These are phyloP conservation scores for Epsilonema sp. DNA, from an alignment of 2,888 invertebrate genomes.

Conservation along the genomic window DNA sequence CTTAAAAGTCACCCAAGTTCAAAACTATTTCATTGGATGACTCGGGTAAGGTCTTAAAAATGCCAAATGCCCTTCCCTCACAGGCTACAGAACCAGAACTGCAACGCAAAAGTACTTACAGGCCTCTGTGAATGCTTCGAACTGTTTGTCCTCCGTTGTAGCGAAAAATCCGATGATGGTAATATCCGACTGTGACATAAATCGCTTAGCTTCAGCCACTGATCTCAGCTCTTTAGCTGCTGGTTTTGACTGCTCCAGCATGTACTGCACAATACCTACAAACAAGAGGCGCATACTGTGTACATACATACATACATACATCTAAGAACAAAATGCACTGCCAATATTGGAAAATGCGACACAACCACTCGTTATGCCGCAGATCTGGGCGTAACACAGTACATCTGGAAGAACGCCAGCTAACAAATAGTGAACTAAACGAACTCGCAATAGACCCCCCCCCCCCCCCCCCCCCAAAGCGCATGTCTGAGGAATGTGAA, in stretches of 20 bases:
- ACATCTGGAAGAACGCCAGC: neutral
- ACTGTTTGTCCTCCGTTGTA: conserved; percentile 29
- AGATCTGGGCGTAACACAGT: no score
- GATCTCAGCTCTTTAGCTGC: conserved; percentile 28
- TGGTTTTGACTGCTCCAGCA: conserved; percentile 36
- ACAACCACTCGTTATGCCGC: no score
- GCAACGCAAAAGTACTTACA: no score
- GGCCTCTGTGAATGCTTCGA: conserved; percentile 33
- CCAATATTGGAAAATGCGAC: no score
- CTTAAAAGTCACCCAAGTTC: no score
- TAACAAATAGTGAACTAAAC: neutral
- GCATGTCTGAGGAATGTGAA: no score
- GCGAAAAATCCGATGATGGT: conserved; percentile 39
- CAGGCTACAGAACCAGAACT: no score
- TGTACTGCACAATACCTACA: conserved; percentile 36
- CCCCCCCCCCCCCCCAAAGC: neutral
- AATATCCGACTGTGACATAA: conserved; percentile 31
- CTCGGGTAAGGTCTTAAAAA: no score
- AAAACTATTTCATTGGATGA: no score
- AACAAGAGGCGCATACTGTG: no score
- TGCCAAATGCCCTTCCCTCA: no score
- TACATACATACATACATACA: neutral
- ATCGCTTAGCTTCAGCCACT: conserved; percentile 29
- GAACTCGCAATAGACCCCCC: neutral
- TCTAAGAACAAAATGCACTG: no score